Evolutionary conservation across 2,888 invertebrate species (phyloP).

Genomic region (Rhyacophila evoluta): DNA sequence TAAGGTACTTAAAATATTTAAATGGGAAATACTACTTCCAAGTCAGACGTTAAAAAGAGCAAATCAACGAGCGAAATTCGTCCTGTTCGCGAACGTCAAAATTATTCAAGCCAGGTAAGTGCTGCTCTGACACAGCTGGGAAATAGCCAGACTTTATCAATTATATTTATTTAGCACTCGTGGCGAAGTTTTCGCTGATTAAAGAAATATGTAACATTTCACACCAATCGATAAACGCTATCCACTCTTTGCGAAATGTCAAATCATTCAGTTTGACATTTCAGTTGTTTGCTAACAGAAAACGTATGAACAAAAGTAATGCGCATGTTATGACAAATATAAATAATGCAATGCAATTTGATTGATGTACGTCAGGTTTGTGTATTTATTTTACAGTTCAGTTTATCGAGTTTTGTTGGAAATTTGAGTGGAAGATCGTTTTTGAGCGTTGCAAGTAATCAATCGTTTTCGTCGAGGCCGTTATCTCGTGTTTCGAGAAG

Average conservation of each 20-base stretch:
- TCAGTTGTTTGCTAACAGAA: constrained; percentile 29
- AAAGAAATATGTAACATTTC: not conserved
- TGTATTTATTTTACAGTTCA: constrained; percentile 65
- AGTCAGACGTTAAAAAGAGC: not conserved
- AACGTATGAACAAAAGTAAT: constrained; percentile 9
- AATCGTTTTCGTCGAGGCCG: constrained; percentile 73
- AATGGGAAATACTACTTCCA: constrained; percentile 37
- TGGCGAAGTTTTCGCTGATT: not conserved
- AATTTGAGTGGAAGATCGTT: constrained; percentile 74
- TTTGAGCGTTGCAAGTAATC: constrained; percentile 71
- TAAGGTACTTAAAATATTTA: constrained; percentile 25
- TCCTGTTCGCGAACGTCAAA: constrained; percentile 41
- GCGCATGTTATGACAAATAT: constrained; percentile 24
- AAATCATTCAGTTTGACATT: constrained; percentile 23
- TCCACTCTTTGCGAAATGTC: not conserved
- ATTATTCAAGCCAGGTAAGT: constrained; percentile 44
- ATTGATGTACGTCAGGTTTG: not conserved
- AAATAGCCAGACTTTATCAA: constrained; percentile 35
- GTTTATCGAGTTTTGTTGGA: constrained; percentile 71
- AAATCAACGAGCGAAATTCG: not conserved
- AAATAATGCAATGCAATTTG: constrained; percentile 19
- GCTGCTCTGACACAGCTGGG: constrained; percentile 42
- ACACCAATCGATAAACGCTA: not conserved
- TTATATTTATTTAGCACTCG: constrained; percentile 31
- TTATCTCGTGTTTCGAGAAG: constrained; percentile 76